These are phyloP conservation scores for Bergia puertoricense DNA, from an alignment of 92 coral and sea anemone species.

Conservation along the genomic window DNA sequence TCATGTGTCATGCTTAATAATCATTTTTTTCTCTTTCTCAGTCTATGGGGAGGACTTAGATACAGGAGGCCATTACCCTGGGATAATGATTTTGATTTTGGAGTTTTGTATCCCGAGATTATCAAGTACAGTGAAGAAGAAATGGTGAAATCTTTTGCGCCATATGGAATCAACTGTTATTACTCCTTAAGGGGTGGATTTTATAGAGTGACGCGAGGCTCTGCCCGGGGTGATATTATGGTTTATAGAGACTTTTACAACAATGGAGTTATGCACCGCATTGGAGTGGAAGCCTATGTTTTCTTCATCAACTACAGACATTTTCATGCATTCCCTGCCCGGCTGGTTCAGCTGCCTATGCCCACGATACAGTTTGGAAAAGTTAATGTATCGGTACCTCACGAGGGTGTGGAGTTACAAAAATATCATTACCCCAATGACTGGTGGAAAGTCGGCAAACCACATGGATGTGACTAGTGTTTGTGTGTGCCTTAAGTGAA, in stretches of 20 bases:
- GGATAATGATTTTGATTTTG: constrained; percentile 86
- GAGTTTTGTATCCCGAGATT: constrained; percentile 67
- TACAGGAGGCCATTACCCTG: constrained; percentile 75
- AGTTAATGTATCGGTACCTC: constrained; percentile 68
- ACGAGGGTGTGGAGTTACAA: constrained; percentile 71
- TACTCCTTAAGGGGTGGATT: constrained; percentile 74
- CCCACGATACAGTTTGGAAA: constrained; percentile 62
- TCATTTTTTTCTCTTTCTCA: constrained; percentile 12
- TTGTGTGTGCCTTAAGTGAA: neutral
- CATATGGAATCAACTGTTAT: constrained; percentile 56
- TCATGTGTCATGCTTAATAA: too few relatives aligned
- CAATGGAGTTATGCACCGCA: constrained; percentile 73
- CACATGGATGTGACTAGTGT: constrained; percentile 56
- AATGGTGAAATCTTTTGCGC: constrained; percentile 45
- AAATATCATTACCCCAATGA: constrained; percentile 79
- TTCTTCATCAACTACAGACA: constrained; percentile 79
- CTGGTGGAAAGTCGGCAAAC: constrained; percentile 76
- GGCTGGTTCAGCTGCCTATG: constrained; percentile 64
- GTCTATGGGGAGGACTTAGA: constrained; percentile 82
- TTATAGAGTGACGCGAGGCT: constrained; percentile 69
- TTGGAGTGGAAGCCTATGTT: constrained; percentile 72
- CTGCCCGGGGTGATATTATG: constrained; percentile 82
- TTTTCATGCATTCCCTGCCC: constrained; percentile 76
- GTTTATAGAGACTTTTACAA: constrained; percentile 66
- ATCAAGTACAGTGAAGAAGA: constrained; percentile 52